Evolutionary conservation across 2,888 invertebrate genomes (phyloP).

Genomic region (Eupsilia transversa): DNA sequence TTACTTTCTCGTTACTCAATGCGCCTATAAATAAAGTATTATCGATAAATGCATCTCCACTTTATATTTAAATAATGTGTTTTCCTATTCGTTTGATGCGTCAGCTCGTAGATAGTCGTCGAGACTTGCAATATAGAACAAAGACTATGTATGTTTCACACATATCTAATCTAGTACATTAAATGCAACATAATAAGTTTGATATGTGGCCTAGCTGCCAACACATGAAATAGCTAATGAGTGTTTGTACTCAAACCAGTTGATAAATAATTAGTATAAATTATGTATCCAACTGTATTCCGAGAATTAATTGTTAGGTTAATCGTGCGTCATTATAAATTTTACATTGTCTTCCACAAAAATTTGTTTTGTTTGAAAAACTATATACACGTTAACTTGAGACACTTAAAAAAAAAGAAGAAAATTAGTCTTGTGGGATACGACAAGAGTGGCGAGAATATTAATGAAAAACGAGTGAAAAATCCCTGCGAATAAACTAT

Average conservation of each 20-base stretch:
- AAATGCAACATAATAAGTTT: slow-evolving; percentile 23
- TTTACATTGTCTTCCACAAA: neutral
- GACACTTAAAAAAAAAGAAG: neutral
- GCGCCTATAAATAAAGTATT: slow-evolving; percentile 30
- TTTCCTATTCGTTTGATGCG: slow-evolving; percentile 30
- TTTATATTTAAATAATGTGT: slow-evolving; percentile 32
- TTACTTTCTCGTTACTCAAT: slow-evolving; percentile 18
- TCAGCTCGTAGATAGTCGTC: slow-evolving; percentile 9
- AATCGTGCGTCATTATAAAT: slow-evolving; percentile 17
- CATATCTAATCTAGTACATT: slow-evolving; percentile 16
- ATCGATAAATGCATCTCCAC: slow-evolving; percentile 16
- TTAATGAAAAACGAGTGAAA: neutral
- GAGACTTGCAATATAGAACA: slow-evolving; percentile 7
- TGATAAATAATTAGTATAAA: slow-evolving; percentile 46
- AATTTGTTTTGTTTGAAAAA: neutral
- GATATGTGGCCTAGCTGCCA: slow-evolving; percentile 22
- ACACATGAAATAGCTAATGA: slow-evolving; percentile 21
- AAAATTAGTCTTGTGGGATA: neutral
- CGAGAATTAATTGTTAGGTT: slow-evolving; percentile 42
- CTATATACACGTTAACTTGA: neutral
- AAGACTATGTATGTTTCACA: slow-evolving; percentile 9
- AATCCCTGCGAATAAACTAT: neutral
- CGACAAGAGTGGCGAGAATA: neutral
- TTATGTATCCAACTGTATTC: slow-evolving; percentile 49
- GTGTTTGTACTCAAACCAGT: slow-evolving; percentile 35